Percentiles rank a stretch among this genome's conserved stretches.
These are phyloP conservation scores for Myotis myotis DNA, from an alignment of 2,797 vertebrate species.

Conservation along the genomic window DNA sequence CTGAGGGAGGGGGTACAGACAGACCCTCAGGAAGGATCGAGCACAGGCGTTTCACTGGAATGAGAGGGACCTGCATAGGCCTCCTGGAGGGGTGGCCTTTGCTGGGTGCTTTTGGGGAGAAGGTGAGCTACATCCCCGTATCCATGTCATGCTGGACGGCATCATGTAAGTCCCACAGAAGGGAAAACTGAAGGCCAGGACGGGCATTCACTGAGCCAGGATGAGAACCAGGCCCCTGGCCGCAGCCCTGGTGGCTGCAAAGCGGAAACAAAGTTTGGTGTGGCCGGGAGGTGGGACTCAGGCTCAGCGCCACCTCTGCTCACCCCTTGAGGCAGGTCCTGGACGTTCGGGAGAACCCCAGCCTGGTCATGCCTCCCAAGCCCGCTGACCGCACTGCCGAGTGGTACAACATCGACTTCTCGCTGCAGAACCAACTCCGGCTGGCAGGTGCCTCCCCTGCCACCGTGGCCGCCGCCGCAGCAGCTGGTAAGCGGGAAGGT, in stretches of 20 bases:
- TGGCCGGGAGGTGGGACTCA: rapidly evolving
- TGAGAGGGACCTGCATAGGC: not conserved
- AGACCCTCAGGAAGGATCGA: rapidly evolving
- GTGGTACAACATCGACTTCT: slow-evolving; percentile 99
- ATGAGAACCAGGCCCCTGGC: not conserved
- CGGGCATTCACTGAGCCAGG: not conserved
- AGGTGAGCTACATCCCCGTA: not conserved
- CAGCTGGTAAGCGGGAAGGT: slow-evolving; percentile 81
- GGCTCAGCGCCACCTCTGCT: not conserved
- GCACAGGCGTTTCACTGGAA: not conserved
- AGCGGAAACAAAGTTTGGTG: not conserved
- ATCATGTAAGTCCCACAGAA: not conserved
- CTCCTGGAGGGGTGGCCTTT: not conserved
- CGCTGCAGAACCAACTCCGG: slow-evolving; percentile 96
- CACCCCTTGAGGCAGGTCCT: slow-evolving; percentile 85
- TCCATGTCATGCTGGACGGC: not conserved
- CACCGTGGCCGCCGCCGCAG: slow-evolving; percentile 91
- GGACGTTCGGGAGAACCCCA: slow-evolving; percentile 97
- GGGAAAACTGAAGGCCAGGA: rapidly evolving
- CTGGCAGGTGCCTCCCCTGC: slow-evolving; percentile 96
- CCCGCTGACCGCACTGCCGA: slow-evolving; percentile 91
- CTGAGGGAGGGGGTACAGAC: not conserved
- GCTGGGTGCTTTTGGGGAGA: not conserved
- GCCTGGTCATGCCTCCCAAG: slow-evolving; percentile 97
- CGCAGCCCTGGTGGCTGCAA: not conserved